Conservation (phyloP, 2,888 invertebrate genomes). For the Homarus gammarus region DNA sequence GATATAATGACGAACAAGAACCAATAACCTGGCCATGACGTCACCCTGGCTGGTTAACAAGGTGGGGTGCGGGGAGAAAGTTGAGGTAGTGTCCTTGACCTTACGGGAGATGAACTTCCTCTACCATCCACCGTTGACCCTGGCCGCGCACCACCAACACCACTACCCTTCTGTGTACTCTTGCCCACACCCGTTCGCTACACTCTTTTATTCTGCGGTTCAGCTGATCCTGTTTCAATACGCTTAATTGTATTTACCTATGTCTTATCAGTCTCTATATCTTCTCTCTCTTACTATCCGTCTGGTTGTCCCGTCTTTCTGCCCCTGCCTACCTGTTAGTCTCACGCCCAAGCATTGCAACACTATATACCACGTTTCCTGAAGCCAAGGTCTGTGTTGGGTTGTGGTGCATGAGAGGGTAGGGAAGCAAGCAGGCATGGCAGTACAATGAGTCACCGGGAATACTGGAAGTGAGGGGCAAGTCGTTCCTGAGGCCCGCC, state of each 20-base stretch:
- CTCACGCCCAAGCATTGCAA: no score
- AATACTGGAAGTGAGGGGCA: neutral
- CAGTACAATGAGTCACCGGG: no score
- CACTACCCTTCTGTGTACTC: neutral
- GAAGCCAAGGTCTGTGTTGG: no score
- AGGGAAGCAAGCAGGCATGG: neutral
- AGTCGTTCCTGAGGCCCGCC: neutral
- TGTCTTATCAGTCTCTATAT: no score
- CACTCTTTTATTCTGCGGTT: neutral
- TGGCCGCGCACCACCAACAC: constrained; percentile 1
- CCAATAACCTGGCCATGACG: neutral
- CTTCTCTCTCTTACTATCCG: no score
- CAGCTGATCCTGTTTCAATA: no score
- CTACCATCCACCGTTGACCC: constrained; percentile 2
- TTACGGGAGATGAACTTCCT: constrained; percentile 40
- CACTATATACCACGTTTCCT: no score
- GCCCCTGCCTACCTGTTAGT: no score
- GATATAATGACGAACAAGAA: neutral
- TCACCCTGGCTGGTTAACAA: neutral
- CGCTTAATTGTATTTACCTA: no score
- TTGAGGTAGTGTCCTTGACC: constrained; percentile 29
- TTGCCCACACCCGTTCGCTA: neutral
- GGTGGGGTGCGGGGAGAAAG: constrained; percentile 21
- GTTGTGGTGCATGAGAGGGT: no score
- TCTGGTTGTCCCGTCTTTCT: no score